phyloP scores from a whole-genome alignment of 2,113 vertebrate genomes.

The Urocitellus parryii region DNA sequence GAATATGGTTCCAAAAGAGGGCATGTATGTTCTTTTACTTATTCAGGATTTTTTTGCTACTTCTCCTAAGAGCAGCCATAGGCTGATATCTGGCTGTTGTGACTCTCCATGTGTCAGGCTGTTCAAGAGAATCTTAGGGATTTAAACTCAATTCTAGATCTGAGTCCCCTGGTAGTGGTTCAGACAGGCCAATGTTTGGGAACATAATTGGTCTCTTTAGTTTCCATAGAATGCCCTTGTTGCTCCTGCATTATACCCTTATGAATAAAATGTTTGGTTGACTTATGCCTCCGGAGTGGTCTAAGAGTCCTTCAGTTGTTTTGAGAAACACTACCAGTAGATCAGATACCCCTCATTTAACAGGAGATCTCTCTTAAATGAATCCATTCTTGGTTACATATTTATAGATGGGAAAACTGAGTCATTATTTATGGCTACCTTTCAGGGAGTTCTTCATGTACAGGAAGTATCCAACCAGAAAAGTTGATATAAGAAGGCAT shows the following conservation, averaged over 20 bases:
- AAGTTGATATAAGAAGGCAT: background rate
- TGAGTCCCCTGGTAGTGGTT: background rate
- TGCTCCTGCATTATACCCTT: no score
- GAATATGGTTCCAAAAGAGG: background rate
- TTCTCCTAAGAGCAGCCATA: no score
- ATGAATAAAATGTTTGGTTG: background rate
- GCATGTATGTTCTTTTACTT: background rate
- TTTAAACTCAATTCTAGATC: background rate
- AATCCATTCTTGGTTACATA: background rate
- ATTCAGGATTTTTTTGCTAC: background rate
- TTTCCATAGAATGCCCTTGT: background rate
- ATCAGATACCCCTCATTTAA: background rate
- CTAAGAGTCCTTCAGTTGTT: background rate
- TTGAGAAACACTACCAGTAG: background rate
- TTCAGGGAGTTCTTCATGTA: background rate
- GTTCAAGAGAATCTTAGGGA: background rate
- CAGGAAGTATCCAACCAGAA: background rate
- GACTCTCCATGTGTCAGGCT: background rate
- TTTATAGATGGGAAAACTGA: background rate
- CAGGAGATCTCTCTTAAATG: background rate
- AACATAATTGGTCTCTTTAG: background rate
- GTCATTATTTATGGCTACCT: background rate
- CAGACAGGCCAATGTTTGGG: background rate
- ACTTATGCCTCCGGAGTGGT: background rate
- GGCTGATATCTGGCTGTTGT: background rate